phyloP scores from a whole-genome alignment of 2,888 invertebrate genomes.

The Geotrupes spiniger region DNA sequence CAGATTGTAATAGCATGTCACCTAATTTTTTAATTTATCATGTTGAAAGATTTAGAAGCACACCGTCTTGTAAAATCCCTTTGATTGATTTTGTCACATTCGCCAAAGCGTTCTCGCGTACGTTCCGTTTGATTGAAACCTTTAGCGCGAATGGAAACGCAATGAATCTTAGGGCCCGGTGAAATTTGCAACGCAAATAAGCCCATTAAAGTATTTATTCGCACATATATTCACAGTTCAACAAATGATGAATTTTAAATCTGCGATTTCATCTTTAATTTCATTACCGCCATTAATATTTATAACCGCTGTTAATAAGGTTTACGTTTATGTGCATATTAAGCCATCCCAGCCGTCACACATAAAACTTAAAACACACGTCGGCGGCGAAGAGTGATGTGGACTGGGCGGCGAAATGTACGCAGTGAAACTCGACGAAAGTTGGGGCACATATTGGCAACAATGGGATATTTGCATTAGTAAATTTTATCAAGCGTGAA shows the following conservation, averaged over 20 bases:
- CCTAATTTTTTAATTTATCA: no score
- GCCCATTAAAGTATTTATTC: slow-evolving; percentile 32
- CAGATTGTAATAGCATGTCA: no score
- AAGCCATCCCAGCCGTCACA: not conserved
- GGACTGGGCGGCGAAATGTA: no score
- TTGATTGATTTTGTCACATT: no score
- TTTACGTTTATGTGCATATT: slow-evolving; percentile 1
- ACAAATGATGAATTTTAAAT: slow-evolving; percentile 23
- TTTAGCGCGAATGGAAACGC: not conserved
- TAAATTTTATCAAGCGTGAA: no score
- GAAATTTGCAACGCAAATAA: slow-evolving; percentile 32
- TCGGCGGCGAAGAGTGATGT: no score
- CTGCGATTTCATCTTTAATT: slow-evolving; percentile 19
- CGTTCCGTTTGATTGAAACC: not conserved
- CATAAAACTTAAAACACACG: no score
- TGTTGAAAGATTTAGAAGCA: no score
- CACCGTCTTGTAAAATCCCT: no score
- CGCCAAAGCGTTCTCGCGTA: not conserved
- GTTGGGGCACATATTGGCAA: no score
- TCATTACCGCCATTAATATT: slow-evolving; percentile 20
- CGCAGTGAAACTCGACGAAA: no score
- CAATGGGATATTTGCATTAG: no score
- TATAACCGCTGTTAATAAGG: slow-evolving; percentile 18
- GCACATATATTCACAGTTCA: slow-evolving; percentile 22
- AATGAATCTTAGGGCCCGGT: slow-evolving; percentile 3